A percentile compares a stretch with the other conserved stretches of the same genome.
Conservation (phyloP, 1,140 invertebrate genomes). For the Goniozus legneri region DNA sequence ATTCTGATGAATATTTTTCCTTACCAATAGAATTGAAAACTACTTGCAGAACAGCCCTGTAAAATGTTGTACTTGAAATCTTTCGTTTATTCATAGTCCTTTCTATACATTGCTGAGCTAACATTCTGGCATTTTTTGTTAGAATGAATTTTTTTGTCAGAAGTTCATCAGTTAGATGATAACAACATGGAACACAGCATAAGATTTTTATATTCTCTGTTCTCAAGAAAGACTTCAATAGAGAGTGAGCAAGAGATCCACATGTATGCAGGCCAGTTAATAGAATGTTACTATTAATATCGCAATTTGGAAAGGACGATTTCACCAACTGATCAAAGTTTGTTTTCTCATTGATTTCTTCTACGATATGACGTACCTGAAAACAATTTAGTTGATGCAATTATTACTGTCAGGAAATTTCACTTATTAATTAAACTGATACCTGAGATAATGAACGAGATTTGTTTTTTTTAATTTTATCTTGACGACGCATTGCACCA, state of each 20-base stretch:
- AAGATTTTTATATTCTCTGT: constrained; percentile 59
- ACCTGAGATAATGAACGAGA: constrained; percentile 13
- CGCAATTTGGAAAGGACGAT: constrained; percentile 47
- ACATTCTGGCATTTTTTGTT: constrained; percentile 78
- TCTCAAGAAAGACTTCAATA: constrained; percentile 69
- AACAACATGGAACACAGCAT: constrained; percentile 87
- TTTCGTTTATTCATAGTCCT: constrained; percentile 60
- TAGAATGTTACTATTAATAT: constrained; percentile 46
- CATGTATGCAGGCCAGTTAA: constrained; percentile 85
- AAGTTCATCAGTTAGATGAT: constrained; percentile 76
- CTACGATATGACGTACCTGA: constrained; percentile 36
- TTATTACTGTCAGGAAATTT: constrained; percentile 1
- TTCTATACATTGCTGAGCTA: constrained; percentile 74
- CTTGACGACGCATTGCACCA: constrained; percentile 61
- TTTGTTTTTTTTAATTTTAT: constrained; percentile 46
- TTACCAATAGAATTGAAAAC: constrained; percentile 49
- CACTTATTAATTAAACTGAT: not conserved
- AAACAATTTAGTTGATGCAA: constrained; percentile 1
- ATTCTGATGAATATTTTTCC: constrained; percentile 10
- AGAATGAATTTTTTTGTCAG: constrained; percentile 54
- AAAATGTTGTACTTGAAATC: constrained; percentile 64
- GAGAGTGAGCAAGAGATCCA: constrained; percentile 75
- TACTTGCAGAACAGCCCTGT: constrained; percentile 72
- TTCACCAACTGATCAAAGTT: constrained; percentile 54
- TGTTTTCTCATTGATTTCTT: constrained; percentile 46